Percentiles rank a stretch among this genome's conserved stretches.
Evolutionary conservation across 2,113 vertebrate species (phyloP).

Genomic region (Salvelinus fontinalis): DNA sequence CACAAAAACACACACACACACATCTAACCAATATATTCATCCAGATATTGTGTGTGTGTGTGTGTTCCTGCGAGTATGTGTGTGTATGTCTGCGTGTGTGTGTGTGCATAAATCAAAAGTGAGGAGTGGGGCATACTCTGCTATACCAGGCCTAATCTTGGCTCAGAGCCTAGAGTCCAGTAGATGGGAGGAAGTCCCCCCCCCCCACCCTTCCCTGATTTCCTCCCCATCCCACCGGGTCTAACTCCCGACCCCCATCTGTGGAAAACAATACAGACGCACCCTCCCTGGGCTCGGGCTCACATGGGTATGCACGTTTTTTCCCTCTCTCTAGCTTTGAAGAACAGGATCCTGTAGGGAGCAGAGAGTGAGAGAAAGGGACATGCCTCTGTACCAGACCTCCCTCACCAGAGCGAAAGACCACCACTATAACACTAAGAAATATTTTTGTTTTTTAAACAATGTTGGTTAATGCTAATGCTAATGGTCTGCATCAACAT

Average conservation of each 20-base stretch:
- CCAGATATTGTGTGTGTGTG: not conserved
- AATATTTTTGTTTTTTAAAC: too few relatives aligned
- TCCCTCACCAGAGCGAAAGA: constrained; percentile 18
- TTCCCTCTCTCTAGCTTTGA: constrained; percentile 25
- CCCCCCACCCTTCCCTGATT: not conserved
- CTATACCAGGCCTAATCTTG: constrained; percentile 31
- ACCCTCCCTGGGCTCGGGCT: constrained; percentile 54
- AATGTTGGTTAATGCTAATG: too few relatives aligned
- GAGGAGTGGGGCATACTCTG: constrained; percentile 43
- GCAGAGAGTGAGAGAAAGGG: constrained; percentile 1
- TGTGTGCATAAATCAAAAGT: constrained; percentile 27
- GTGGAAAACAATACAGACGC: constrained; percentile 67
- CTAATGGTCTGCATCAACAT: too few relatives aligned
- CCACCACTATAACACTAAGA: not conserved
- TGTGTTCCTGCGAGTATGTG: not conserved
- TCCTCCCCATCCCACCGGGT: constrained; percentile 35
- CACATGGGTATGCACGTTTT: constrained; percentile 69
- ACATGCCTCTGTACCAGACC: not conserved
- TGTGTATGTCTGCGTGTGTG: not conserved
- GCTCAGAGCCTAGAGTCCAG: constrained; percentile 47
- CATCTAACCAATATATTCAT: not conserved
- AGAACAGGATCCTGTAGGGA: constrained; percentile 1
- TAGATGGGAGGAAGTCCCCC: constrained; percentile 48
- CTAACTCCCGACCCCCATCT: constrained; percentile 54
- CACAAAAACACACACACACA: too few relatives aligned